Percentiles rank a stretch among this genome's conserved stretches.
phyloP scores from a whole-genome alignment of 2,113 vertebrate genomes.

The Pimephales promelas region DNA sequence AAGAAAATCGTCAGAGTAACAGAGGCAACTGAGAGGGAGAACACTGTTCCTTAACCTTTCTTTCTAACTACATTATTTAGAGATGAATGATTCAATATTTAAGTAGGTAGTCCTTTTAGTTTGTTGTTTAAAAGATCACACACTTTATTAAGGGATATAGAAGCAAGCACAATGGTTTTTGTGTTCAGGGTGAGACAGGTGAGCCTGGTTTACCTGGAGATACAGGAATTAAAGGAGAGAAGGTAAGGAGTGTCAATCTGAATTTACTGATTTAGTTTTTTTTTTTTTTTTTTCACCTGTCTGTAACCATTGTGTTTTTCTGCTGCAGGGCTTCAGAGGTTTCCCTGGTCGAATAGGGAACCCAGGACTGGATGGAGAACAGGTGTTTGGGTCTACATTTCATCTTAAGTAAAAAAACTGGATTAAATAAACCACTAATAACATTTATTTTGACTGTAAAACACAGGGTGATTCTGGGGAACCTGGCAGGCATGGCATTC shows the following conservation, averaged over 20 bases:
- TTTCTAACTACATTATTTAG: slow-evolving; percentile 19
- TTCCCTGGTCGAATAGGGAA: slow-evolving; percentile 76
- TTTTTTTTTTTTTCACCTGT: neutral
- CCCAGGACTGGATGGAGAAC: slow-evolving; percentile 74
- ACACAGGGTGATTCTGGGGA: slow-evolving; percentile 80
- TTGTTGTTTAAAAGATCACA: neutral
- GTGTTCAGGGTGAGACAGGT: slow-evolving; percentile 78
- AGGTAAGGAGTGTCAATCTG: slow-evolving; percentile 69
- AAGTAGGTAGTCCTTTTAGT: neutral
- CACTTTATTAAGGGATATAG: neutral
- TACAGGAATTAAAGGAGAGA: slow-evolving; percentile 78
- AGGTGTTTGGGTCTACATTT: slow-evolving; percentile 65
- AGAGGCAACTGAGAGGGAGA: neutral
- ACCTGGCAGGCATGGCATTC: slow-evolving; percentile 75
- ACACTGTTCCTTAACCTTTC: neutral
- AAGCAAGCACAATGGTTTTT: neutral
- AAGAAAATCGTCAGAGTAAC: slow-evolving; percentile 8
- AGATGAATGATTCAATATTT: neutral
- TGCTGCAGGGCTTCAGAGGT: slow-evolving; percentile 78
- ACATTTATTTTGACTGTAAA: slow-evolving; percentile 30
- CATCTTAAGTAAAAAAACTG: neutral
- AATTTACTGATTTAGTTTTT: neutral
- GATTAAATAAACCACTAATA: neutral
- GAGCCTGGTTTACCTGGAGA: slow-evolving; percentile 77
- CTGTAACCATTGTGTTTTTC: neutral